Evolutionary conservation across 2,113 vertebrate species (phyloP).

Genomic region (Boulengeromyrus knoepffleri): DNA sequence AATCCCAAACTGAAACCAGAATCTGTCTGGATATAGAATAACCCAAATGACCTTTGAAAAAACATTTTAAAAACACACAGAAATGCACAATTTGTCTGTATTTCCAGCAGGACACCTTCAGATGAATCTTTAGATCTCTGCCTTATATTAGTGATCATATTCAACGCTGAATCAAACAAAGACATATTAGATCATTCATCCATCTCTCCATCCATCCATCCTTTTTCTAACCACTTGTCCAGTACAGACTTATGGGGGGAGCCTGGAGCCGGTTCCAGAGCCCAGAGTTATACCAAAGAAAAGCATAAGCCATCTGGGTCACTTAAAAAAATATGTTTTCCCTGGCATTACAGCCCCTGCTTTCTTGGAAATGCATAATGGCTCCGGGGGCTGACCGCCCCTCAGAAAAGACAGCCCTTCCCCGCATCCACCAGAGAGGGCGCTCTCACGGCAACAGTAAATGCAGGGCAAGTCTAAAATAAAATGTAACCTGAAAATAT

Average conservation of each 20-base stretch:
- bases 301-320: not conserved
- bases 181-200: not conserved
- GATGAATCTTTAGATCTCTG: not conserved
- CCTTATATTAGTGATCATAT: not conserved
- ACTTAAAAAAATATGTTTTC: not conserved
- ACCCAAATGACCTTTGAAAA: not conserved
- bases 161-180: not conserved
- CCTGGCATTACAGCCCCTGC: not conserved
- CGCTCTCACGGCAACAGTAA: not conserved
- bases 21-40: not conserved
- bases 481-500: not conserved
- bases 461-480: not conserved
- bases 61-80: not conserved
- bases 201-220: not conserved
- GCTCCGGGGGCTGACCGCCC: not conserved
- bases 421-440: not conserved
- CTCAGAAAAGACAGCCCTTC: not conserved
- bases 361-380: not conserved
- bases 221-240: not conserved
- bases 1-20: not conserved
- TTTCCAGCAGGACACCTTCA: not conserved
- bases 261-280: not conserved
- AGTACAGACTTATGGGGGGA: not conserved
- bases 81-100: not conserved
- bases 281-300: not conserved